These are phyloP conservation scores for Ramphastos sulfuratus DNA, from an alignment of 2,113 vertebrate species.

Conservation along the genomic window DNA sequence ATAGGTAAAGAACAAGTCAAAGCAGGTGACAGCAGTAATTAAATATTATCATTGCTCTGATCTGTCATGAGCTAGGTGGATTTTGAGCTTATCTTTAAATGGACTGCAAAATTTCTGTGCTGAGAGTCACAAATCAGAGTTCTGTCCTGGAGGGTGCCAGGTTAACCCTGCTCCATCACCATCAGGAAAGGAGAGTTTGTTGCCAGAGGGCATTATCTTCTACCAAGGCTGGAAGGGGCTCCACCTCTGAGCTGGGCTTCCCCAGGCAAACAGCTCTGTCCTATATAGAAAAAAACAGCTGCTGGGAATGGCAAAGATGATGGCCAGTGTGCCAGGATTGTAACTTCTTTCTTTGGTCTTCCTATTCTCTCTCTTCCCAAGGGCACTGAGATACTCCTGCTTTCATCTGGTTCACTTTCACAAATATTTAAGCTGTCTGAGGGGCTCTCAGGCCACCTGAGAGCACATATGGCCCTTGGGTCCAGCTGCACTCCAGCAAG, in stretches of 20 bases:
- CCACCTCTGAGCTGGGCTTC: background rate
- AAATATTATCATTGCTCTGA: background rate
- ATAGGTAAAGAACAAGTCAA: background rate
- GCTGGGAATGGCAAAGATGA: background rate
- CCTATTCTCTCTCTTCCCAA: background rate
- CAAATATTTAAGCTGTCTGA: background rate
- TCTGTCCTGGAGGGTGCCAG: background rate
- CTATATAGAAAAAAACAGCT: accelerated
- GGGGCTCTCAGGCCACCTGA: background rate
- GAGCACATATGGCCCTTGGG: background rate
- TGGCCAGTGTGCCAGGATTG: accelerated
- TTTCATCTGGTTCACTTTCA: background rate
- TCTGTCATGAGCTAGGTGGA: background rate
- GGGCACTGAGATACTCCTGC: background rate
- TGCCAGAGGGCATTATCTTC: background rate
- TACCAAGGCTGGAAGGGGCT: background rate
- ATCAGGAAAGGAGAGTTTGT: background rate
- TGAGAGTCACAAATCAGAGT: background rate
- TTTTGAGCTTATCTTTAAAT: background rate
- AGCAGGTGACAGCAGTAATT: background rate
- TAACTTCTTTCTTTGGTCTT: background rate
- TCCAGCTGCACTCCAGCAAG: background rate
- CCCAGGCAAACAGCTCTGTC: accelerated
- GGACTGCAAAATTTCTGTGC: background rate
- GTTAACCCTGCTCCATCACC: background rate